phyloP scores from a whole-genome alignment of 2,797 vertebrate species.

The Anabas testudineus region DNA sequence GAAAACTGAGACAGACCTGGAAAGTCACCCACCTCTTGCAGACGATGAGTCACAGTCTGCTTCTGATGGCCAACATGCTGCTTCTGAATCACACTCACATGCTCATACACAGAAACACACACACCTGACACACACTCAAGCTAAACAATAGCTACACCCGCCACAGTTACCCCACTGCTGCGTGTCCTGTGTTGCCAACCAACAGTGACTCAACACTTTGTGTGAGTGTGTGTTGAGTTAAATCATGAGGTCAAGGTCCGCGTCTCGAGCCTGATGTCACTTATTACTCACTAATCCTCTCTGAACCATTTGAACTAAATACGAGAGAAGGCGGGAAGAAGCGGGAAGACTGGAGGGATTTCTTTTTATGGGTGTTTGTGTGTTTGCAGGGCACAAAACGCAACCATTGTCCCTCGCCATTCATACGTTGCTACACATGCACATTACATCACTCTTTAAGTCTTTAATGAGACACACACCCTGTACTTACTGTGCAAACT shows the following conservation, averaged over 20 bases:
- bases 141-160: conserved; percentile 38
- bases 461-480: conserved; percentile 46
- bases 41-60: conserved; percentile 76
- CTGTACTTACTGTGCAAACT: conserved; percentile 5
- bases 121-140: conserved; percentile 21
- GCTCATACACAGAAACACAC: conserved; percentile 27
- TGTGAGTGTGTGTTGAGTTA: conserved; percentile 29
- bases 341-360: conserved; percentile 42
- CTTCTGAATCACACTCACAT: conserved; percentile 55
- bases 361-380: conserved; percentile 1
- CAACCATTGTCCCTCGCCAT: conserved; percentile 29
- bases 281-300: conserved; percentile 67
- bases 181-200: conserved; percentile 40
- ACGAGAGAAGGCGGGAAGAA: conserved; percentile 33
- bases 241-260: conserved; percentile 63
- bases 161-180: background rate
- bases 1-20: conserved; percentile 69
- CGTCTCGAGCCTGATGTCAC: conserved; percentile 70
- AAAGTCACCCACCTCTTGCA: conserved; percentile 60
- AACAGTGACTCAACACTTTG: conserved; percentile 61
- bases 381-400: conserved; percentile 25
- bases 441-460: conserved; percentile 45
- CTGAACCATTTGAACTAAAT: conserved; percentile 37
- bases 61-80: conserved; percentile 1
- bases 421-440: conserved; percentile 29